Percentiles rank a stretch among this genome's conserved stretches.
phyloP scores from a whole-genome alignment of 2,113 vertebrate genomes.

The Alaudala cheleensis region DNA sequence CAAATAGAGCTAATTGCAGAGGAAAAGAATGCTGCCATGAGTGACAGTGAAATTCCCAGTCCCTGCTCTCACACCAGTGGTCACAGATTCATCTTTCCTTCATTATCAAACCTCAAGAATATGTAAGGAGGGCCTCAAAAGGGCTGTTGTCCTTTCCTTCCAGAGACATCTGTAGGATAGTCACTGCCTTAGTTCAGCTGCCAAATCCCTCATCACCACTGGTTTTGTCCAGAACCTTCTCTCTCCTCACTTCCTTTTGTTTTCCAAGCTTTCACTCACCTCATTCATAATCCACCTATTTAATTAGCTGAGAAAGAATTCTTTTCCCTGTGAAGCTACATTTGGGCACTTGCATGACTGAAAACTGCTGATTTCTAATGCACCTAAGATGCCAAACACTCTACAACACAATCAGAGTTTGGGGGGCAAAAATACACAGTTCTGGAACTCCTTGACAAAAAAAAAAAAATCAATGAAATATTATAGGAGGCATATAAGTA shows the following conservation, averaged over 20 bases:
- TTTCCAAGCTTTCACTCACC: not conserved
- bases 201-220: not conserved
- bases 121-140: not conserved
- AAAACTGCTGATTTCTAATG: not conserved
- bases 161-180: not conserved
- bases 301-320: not conserved
- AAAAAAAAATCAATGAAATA: not conserved
- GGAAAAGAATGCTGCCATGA: fast-evolving
- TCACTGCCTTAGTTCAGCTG: not conserved
- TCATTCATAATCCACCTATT: not conserved
- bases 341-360: not conserved
- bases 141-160: not conserved
- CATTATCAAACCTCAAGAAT: not conserved
- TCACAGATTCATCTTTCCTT: not conserved
- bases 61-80: not conserved
- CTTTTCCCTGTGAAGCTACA: not conserved
- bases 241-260: not conserved
- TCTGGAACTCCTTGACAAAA: not conserved
- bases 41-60: not conserved
- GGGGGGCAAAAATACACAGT: not conserved
- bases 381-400: not conserved
- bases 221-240: not conserved
- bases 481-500: not conserved
- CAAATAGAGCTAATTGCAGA: not conserved
- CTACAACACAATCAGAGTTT: not conserved